Conservation (phyloP, 2,797 vertebrate species). For the Smutsia temminckii region DNA sequence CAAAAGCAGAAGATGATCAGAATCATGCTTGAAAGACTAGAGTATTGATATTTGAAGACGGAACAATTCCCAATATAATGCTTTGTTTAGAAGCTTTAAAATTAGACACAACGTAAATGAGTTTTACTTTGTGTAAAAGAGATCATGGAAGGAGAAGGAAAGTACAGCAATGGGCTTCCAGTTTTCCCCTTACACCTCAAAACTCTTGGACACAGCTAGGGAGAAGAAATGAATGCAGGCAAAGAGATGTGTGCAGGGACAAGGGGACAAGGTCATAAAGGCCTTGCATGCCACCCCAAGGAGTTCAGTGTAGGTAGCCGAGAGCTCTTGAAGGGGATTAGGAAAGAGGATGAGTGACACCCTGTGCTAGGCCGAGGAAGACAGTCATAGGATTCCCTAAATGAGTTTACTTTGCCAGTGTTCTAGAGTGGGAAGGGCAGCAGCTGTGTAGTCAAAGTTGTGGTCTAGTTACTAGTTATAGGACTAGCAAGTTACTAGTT, state of each 20-base stretch:
- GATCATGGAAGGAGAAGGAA: neutral
- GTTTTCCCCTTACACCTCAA: neutral
- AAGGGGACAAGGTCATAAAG: neutral
- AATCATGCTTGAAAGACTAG: neutral
- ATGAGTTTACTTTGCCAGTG: neutral
- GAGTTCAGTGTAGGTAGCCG: neutral
- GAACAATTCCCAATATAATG: neutral
- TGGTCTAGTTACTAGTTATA: neutral
- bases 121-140: no score
- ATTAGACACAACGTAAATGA: neutral
- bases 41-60: neutral
- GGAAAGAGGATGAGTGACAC: no score
- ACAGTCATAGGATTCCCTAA: no score
- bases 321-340: neutral
- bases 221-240: neutral
- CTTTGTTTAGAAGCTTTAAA: constrained; percentile 41
- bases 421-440: neutral
- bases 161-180: neutral
- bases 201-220: neutral
- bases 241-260: neutral
- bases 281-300: no score
- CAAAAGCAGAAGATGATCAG: constrained; percentile 50
- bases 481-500: neutral
- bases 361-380: no score
- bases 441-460: neutral